These are phyloP conservation scores for Drosophila rufa DNA, from an alignment of 1,140 invertebrate genomes.

Conservation along the genomic window DNA sequence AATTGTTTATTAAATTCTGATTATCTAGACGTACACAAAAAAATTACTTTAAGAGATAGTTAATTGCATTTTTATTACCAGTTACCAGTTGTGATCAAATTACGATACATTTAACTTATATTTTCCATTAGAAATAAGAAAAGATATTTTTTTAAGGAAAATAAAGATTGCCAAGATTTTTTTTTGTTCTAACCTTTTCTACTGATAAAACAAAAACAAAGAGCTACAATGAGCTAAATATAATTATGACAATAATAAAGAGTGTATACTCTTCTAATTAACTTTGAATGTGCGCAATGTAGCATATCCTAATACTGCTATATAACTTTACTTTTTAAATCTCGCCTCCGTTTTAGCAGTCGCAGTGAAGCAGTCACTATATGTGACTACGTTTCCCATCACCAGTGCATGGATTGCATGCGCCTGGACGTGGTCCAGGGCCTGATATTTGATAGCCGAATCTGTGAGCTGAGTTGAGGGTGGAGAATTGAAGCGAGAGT, in stretches of 20 bases:
- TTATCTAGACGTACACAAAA: background rate
- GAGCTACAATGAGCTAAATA: too few relatives aligned
- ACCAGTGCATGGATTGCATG: conserved; percentile 1
- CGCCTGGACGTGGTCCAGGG: conserved; percentile 26
- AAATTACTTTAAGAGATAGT: too few relatives aligned
- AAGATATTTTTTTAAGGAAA: background rate
- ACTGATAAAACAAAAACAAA: background rate
- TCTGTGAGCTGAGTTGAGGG: conserved; percentile 24
- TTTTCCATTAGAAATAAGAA: background rate
- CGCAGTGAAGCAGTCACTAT: conserved; percentile 22
- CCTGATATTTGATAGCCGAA: conserved; percentile 77
- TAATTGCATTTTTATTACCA: background rate
- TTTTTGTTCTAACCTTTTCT: background rate
- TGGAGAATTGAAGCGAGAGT: background rate
- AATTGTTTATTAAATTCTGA: background rate
- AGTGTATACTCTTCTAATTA: too few relatives aligned
- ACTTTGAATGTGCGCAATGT: background rate
- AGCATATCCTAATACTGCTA: too few relatives aligned
- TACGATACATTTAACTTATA: background rate
- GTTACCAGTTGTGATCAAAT: background rate
- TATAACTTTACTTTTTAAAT: background rate
- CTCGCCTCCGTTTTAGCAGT: background rate
- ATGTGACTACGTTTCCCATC: conserved; percentile 4
- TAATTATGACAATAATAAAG: background rate
- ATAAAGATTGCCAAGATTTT: background rate